Base-by-base conservation (phyloP, 2,797 vertebrate genomes). In the Cichlasoma orientale region DNA sequence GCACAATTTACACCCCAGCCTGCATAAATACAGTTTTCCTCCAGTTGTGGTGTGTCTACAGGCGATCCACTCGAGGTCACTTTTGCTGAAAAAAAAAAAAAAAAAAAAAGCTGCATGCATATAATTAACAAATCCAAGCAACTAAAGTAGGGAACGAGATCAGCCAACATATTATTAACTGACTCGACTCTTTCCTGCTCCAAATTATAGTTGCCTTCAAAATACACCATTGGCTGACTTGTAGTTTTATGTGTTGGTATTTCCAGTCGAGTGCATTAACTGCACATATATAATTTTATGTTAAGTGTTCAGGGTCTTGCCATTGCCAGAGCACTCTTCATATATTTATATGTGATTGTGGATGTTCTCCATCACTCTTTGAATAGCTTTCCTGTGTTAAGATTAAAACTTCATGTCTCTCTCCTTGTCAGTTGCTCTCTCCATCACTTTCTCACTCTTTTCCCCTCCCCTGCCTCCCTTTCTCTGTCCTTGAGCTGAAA, bases 401-500 rank as follows among this genome's bases (percentile, higher is more conserved):
- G 83, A 82, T 86, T 56, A 80, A 88, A 83, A 74, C 76, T 41
- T 61, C 59, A 23, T 74, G 59, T 58, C 52, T 80, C 56, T 69
- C 79, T 72, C 79, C 19, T 78, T 68, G 63, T 83, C 87, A 56
- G 71, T 61, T 38, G 44, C 53, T 58, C 75, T 80, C 78, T 82
- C 56, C 69, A 66, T 89, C 75, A 78, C 85, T 80, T 73, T 82
- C 77, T 66, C 66, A 36, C 72, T 74, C 75, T 79, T 77, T 69
- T 80, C 50, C 56, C 54, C 36, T 72, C 54, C 56, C 53, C 72
- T 70, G 71, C 78, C 82, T 86, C 71, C 81, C 47, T 78, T 53
- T 80, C 72, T 80, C 74, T 55, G 91, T 92, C 91, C 91, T 91
- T 94, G 93, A 91, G 90, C 75, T 84, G 88, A 90, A 84, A 91